Evolutionary conservation across 2,113 vertebrate species (phyloP).

Genomic region (Sceloporus undulatus): DNA sequence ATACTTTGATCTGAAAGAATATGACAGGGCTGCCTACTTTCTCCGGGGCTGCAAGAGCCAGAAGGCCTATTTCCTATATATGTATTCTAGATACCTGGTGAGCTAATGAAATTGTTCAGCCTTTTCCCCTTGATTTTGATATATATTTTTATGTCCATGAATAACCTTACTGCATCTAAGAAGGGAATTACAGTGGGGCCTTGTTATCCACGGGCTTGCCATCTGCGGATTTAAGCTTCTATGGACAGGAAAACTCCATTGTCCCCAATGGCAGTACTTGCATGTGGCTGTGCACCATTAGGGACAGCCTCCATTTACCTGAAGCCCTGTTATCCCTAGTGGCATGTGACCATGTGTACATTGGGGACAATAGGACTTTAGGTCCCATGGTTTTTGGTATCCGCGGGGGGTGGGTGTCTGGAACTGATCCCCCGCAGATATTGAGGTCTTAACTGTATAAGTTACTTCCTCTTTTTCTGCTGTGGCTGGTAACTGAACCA

Average conservation of each 20-base stretch:
- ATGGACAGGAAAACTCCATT: no score
- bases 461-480: not conserved
- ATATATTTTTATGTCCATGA: not conserved
- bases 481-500: not conserved
- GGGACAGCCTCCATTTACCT: no score
- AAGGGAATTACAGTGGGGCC: not conserved
- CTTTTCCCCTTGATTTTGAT: not conserved
- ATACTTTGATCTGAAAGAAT: conserved; percentile 98
- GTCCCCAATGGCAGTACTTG: no score
- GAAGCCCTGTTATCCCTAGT: no score
- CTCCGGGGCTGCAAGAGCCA: conserved; percentile 94
- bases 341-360: no score
- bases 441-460: not conserved
- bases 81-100: conserved; percentile 99
- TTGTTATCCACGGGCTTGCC: no score
- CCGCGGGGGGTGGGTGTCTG: no score
- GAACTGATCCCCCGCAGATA: no score
- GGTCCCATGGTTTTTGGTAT: no score
- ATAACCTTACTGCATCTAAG: not conserved
- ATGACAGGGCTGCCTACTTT: conserved; percentile 96
- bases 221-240: no score
- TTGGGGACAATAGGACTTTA: no score
- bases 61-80: conserved; percentile 97
- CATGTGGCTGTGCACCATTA: no score
- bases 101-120: conserved; percentile 45